A percentile compares a stretch with the other conserved stretches of the same genome.
phyloP scores from a whole-genome alignment of 2,888 invertebrate genomes.

The Mactromeris polynyma region DNA sequence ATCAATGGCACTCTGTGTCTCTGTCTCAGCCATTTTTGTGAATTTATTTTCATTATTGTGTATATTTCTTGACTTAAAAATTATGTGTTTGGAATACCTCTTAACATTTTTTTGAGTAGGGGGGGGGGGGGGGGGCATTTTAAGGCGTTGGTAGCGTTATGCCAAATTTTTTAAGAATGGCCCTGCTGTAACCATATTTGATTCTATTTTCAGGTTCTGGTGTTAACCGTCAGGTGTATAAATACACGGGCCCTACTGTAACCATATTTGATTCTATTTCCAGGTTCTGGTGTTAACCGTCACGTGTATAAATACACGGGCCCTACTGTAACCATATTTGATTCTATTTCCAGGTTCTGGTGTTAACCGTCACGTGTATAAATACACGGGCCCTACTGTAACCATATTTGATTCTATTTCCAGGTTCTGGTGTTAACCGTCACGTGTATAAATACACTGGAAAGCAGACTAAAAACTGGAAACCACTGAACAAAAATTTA shows the following conservation, averaged over 20 bases:
- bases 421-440: neutral
- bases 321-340: neutral
- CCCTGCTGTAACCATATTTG: neutral
- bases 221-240: neutral
- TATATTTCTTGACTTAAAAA: too few relatives aligned
- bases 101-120: neutral
- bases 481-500: slow-evolving; percentile 39
- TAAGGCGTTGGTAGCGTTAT: neutral
- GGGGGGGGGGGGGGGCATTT: neutral
- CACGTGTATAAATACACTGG: slow-evolving; percentile 39
- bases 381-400: neutral
- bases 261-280: too few relatives aligned
- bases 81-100: neutral
- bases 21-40: too few relatives aligned
- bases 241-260: neutral
- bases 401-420: neutral
- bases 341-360: neutral
- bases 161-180: neutral
- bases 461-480: slow-evolving; percentile 49
- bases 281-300: neutral
- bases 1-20: too few relatives aligned
- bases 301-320: neutral
- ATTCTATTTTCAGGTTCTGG: too few relatives aligned
- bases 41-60: too few relatives aligned
- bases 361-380: slow-evolving; percentile 23